Base-by-base conservation (phyloP, 2,113 vertebrate genomes). In the Daboia siamensis region DNA sequence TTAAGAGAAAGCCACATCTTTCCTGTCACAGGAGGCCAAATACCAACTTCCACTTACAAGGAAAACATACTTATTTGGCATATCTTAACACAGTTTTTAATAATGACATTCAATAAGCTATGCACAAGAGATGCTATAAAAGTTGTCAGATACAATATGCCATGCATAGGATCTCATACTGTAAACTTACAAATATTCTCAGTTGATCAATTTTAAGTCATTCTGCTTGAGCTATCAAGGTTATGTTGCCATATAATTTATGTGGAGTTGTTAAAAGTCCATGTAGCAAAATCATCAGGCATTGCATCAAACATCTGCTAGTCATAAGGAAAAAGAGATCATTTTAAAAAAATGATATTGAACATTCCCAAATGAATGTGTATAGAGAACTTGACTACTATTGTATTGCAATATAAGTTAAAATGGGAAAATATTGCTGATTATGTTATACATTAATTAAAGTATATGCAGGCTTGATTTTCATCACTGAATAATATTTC, bases 171-270 rank as follows among this genome's bases (percentile, higher is more conserved):
- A 46, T 92, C 9, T 56, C 91, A 90, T 33, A 85, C 88, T 61
- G 24, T 46, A 93, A 87, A 48, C 2, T 0, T 94, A 88, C 51
- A 2, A n/a, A 87, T 91, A 92, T 93, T 88, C 87, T 74, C 29
- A 93, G 94, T 52, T 64, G 0, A 84, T 56, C 17, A 48, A 7
- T 93, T 90, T 69, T 87, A 93, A 91, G 74, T 2, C 20, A 89
- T 11, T 86, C 87, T 88, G 90, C 59, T 89, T 57, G 48, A 93
- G 91, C 91, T 91, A 93, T 90, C 24, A 46, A 51, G 69, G 33
- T 91, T 94, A 93, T 57, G 57, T 88, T 89, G 61, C 21, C 88
- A 8, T 90, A 21, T 69, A 93, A 93, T 91, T 84, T 92, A 56
- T 84, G 87, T 89, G 48, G 88, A 61, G 57, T 89, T 64, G 44